Evolutionary conservation across 2,888 invertebrate genomes (phyloP).

Genomic region (Amitus sp.): DNA sequence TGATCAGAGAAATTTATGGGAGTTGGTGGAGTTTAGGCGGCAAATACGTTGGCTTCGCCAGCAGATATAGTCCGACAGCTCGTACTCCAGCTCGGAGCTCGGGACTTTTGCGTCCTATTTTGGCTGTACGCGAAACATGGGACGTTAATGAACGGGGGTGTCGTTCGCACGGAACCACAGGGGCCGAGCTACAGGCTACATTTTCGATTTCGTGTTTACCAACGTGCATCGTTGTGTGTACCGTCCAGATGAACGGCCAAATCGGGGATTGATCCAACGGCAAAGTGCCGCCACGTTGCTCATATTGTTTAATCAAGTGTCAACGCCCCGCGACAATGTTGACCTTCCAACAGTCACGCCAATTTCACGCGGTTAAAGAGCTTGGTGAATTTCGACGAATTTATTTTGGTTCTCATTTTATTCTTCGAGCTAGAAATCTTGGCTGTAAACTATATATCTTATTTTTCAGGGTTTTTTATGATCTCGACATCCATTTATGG

Average conservation of each 20-base stretch:
- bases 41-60: constrained; percentile 29
- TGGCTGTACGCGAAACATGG: constrained; percentile 43
- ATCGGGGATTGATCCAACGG: constrained; percentile 5
- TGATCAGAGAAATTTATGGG: constrained; percentile 51
- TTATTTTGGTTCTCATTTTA: no score
- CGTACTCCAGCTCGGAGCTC: no score
- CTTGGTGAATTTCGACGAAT: no score
- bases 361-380: neutral
- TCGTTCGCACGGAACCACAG: constrained; percentile 47
- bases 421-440: no score
- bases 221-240: constrained; percentile 19
- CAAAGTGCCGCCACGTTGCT: neutral
- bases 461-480: no score
- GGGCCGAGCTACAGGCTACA: constrained; percentile 30
- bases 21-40: constrained; percentile 45
- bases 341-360: neutral
- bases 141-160: constrained; percentile 54
- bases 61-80: no score
- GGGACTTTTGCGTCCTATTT: constrained; percentile 25
- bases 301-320: neutral
- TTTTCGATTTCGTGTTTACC: constrained; percentile 48
- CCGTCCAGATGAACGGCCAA: constrained; percentile 8
- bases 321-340: neutral
- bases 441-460: no score
- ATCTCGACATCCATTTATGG: no score